Evolutionary conservation across 2,888 invertebrate species (phyloP).

Genomic region (Sipunculus nudus): DNA sequence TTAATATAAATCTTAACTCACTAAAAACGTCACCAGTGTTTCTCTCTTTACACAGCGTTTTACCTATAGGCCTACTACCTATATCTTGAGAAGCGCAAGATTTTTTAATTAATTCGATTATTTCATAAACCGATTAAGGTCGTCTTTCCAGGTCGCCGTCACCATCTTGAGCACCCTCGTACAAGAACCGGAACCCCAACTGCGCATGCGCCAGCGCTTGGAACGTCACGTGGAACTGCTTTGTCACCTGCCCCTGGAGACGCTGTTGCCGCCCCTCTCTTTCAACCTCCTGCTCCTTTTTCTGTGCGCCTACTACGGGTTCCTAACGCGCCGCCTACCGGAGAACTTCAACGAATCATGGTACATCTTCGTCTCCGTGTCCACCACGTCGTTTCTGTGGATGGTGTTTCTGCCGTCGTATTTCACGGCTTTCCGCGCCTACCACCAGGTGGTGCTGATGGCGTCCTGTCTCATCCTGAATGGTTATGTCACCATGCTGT

Average conservation of each 20-base stretch:
- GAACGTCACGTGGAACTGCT: slow-evolving; percentile 46
- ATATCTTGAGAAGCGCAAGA: too few relatives aligned
- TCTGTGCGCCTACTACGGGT: slow-evolving; percentile 26
- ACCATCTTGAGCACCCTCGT: not conserved
- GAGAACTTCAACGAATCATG: slow-evolving; percentile 39
- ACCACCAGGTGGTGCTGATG: slow-evolving; percentile 21
- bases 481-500: slow-evolving; percentile 21
- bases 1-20: too few relatives aligned
- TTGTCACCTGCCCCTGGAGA: slow-evolving; percentile 45
- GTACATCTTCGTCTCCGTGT: slow-evolving; percentile 34
- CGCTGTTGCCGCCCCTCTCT: slow-evolving; percentile 45
- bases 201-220: slow-evolving; percentile 39
- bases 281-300: slow-evolving; percentile 26
- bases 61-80: too few relatives aligned
- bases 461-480: slow-evolving; percentile 27
- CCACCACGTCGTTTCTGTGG: slow-evolving; percentile 33
- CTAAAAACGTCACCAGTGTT: too few relatives aligned
- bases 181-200: slow-evolving; percentile 1
- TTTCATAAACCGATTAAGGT: too few relatives aligned
- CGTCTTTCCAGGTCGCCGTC: too few relatives aligned
- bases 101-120: too few relatives aligned
- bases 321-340: slow-evolving; percentile 28
- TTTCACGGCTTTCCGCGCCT: slow-evolving; percentile 25
- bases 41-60: too few relatives aligned
- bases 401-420: slow-evolving; percentile 30